Evolutionary conservation across 2,888 invertebrate genomes (phyloP), one percentile per base, ranked within the genome.

Genomic region (Disparrhopalites patrizii): DNA sequence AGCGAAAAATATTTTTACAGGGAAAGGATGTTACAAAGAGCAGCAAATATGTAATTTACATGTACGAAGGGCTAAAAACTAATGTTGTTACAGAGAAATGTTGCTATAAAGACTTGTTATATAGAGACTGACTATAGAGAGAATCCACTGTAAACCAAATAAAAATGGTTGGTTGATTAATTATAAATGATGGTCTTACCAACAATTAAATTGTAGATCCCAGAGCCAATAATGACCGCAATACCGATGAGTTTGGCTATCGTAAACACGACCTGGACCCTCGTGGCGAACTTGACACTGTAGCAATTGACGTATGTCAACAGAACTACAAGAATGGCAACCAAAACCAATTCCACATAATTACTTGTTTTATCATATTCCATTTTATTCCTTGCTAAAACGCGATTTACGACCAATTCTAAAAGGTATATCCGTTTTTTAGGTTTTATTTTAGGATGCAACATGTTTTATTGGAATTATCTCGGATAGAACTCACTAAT

Each of bases 241-340:
- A 91, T 88, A 0, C 89, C 90, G 0, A 86, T 78, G 1, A 92
- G 83, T 81, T 92, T 92, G 77, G 87, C 88, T 0, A 86, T 82
- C 4, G 89, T 88, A 75, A 91, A 90, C 57, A 89, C 80, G 76
- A 91, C 91, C 78, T 91, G 91, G 1, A 91, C 85, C 76, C 84
- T 86, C 0, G 91, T 88, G 76, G 89, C 89, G 71, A 89, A 78
- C 76, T 88, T 89, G 8, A 90, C 89, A 74, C 90, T 90, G 57
- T 84, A 85, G 60, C 87, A 82, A 76, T 90, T 88, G 47, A 91
- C 88, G 77, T 86, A 88, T 0, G 90, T 88, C 77, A 91, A 88
- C 31, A 88, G 76, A 78, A 86, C 89, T 89, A 82, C 67, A 81
- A 80, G 71, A 76, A 62, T 76, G n/a, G n/a, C n/a, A n/a, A n/a